Evolutionary conservation across 2,797 vertebrate genomes (phyloP).

Genomic region (Knipowitschia caucasica): DNA sequence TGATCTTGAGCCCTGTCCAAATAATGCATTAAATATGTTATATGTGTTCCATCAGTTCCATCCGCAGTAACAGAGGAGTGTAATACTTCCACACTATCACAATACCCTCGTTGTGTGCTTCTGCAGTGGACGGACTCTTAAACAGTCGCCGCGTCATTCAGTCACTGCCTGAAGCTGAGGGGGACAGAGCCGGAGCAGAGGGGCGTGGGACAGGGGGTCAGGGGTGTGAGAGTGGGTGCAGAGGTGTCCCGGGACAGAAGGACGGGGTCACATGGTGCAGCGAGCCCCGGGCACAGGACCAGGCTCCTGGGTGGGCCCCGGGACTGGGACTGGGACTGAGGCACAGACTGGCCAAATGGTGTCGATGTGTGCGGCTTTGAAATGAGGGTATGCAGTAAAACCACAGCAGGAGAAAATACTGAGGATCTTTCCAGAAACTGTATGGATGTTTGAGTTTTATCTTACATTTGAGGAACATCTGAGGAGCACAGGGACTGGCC

Average conservation of each 20-base stretch:
- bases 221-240: slow-evolving; percentile 59
- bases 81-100: too few species aligned
- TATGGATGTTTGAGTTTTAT: too few species aligned
- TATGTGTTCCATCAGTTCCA: too few species aligned
- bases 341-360: slow-evolving; percentile 21
- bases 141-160: not conserved
- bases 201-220: slow-evolving; percentile 70
- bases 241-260: slow-evolving; percentile 46
- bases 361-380: slow-evolving; percentile 22
- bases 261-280: slow-evolving; percentile 58
- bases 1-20: too few species aligned
- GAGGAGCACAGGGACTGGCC: too few species aligned
- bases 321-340: too few species aligned
- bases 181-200: slow-evolving; percentile 23
- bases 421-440: too few species aligned
- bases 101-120: too few species aligned
- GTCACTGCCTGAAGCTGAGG: not conserved
- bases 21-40: too few species aligned
- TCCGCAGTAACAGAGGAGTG: too few species aligned
- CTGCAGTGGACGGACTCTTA: not conserved
- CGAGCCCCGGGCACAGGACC: slow-evolving; percentile 62
- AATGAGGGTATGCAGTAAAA: slow-evolving; percentile 29
- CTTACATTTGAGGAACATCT: too few species aligned
- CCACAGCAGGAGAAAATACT: not conserved
- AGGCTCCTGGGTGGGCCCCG: slow-evolving; percentile 71